A percentile compares a stretch with the other conserved stretches of the same genome.
Evolutionary conservation across 1,140 invertebrate genomes (phyloP).

Genomic region (Tribolium madens): DNA sequence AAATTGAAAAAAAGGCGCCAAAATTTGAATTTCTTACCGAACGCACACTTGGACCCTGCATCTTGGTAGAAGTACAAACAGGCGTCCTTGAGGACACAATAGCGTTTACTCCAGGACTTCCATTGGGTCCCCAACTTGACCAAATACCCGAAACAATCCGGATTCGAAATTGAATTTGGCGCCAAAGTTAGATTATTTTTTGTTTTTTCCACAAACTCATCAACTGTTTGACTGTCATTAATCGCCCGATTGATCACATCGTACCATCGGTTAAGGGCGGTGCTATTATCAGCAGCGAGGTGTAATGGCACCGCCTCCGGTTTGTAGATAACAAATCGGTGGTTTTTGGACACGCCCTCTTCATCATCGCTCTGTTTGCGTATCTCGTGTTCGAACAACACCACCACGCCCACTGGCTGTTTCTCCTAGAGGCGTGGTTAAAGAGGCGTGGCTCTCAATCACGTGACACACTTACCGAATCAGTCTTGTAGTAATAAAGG

Average conservation of each 20-base stretch:
- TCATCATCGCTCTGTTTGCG: conserved; percentile 73
- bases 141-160: conserved; percentile 93
- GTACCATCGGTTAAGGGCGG: conserved; percentile 81
- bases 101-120: conserved; percentile 91
- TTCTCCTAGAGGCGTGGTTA: conserved; percentile 73
- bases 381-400: conserved; percentile 86
- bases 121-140: conserved; percentile 82
- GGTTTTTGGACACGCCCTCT: conserved; percentile 64
- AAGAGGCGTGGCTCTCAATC: neutral
- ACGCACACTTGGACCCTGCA: conserved; percentile 84
- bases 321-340: conserved; percentile 81
- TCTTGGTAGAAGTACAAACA: conserved; percentile 95
- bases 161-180: conserved; percentile 78
- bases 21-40: conserved; percentile 71
- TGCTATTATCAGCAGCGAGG: conserved; percentile 84
- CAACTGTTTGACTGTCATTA: conserved; percentile 71
- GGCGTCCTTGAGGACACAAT: conserved; percentile 95
- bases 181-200: conserved; percentile 77
- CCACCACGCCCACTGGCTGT: conserved; percentile 90
- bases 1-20: neutral
- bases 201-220: conserved; percentile 83
- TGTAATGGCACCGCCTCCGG: conserved; percentile 81
- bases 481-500: conserved; percentile 95
- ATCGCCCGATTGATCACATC: conserved; percentile 79
- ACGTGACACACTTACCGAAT: conserved; percentile 72